Evolutionary conservation across 2,113 vertebrate genomes (phyloP), one percentile per base, ranked within the genome.

Genomic region (Scophthalmus maximus): DNA sequence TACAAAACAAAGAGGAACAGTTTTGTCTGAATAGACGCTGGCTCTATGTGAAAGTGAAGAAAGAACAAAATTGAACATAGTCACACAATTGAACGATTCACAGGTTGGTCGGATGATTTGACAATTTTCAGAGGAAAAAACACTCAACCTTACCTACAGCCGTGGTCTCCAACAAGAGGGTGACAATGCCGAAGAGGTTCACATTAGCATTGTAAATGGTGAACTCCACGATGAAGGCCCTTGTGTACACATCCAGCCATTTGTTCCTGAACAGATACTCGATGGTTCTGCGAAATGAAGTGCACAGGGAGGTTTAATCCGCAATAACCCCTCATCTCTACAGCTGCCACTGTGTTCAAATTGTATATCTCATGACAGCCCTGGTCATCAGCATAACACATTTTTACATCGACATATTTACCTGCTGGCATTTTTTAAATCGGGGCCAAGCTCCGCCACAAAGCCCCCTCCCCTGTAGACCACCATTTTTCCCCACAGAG

Each of bases 151-250:
- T 50, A 97, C 96, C 96, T 53, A 94, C 82, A 42, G 94, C 95
- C 2, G 92, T 91, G 47, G 91, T 95, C 91, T 98, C 97, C 68
- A 97, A 90, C 42, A 94, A 91, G 60, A 99, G 91, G 0, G 86
- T 95, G 80, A 95, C 77, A 1, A 96, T 90, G 82, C 95, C 97
- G 92, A 98, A 97, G 50, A 98, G 94, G 85, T 98, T 98, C 78
- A 98, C 93, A 0, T 97, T 98, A 73, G 96, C 95, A 2, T 98
- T 98, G 84, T 98, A 98, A 79, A 97, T 92, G 0, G 95, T 97
- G 85, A 98, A 98, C 90, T 98, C 96, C 8, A 94, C 92, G 90
- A 98, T 95, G 64, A 97, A 76, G 0, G 94, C 96, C 83, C 95
- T 93, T 1, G 95, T 97, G 89, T 94, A 92, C 14, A 73, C 46